Base-by-base conservation (phyloP, 1,140 invertebrate genomes). In the Pogonomyrmex californicus region DNA sequence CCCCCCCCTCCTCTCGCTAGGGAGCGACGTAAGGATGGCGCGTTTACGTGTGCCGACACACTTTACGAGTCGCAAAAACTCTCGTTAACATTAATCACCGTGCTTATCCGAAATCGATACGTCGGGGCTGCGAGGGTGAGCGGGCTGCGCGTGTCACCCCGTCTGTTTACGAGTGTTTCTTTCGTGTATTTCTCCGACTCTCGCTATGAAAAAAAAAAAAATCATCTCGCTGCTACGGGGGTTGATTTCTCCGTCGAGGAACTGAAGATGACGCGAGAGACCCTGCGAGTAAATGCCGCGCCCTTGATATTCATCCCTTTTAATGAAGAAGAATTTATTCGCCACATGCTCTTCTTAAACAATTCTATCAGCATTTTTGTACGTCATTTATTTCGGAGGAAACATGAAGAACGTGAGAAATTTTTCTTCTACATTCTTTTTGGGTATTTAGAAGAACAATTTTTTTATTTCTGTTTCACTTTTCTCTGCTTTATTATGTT, bases 1-100 rank as follows among this genome's bases (percentile, higher is more conserved):
- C 4, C 58, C 63, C 38, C 12, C 56, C 56, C 54, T 62, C 33
- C 5, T n/a, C 41, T 2, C 30, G 17, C 44, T 70, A 51, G 44
- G 70, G 65, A 3, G 51, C 54, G 63, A 76, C 63, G 66, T 85
- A 87, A 89, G 78, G 86, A 91, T 54, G 68, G 60, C 76, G 71
- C 87, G 86, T 89, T 92, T 90, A 87, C 91, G 91, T 92, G 93
- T 91, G 91, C 92, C 92, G 93, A 94, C 92, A 58, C 54, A 63
- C 88, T 95, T 95, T 95, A 95, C 92, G 94, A 95, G 91, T 95
- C 93, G 91, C 91, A 92, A 92, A 91, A 95, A 95, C 93, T 95
- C 93, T 92, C 93, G 94, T 95, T 68, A 93, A 94, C 94, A 95
- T 95, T 95, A 95, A 95, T 95, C 94, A 94, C 92, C 83, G 63